Percentiles rank a stretch among this genome's conserved stretches.
Conservation (phyloP, 2,797 vertebrate genomes). For the Pempheris klunzingeri region DNA sequence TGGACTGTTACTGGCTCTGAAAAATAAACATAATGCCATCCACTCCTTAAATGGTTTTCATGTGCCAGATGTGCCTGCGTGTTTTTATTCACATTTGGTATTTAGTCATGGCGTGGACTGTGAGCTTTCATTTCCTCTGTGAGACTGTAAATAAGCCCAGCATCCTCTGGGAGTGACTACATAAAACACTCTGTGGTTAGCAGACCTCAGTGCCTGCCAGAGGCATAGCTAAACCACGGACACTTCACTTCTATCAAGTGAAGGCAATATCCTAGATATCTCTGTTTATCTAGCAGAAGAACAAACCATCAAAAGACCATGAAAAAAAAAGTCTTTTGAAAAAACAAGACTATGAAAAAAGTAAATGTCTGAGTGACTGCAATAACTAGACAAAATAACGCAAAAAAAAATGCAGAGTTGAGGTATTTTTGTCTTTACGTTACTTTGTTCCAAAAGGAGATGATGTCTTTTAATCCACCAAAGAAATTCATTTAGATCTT, state of each 20-base stretch:
- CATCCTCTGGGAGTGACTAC: conserved; percentile 72
- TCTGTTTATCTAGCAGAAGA: conserved; percentile 54
- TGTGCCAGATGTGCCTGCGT: conserved; percentile 72
- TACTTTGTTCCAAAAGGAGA: neutral
- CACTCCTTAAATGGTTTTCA: conserved; percentile 63
- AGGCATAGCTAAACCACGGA: conserved; percentile 56
- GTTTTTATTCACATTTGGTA: conserved; percentile 69
- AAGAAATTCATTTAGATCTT: conserved; percentile 2
- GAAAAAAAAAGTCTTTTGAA: neutral
- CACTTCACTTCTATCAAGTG: conserved; percentile 48
- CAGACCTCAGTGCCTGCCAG: conserved; percentile 68
- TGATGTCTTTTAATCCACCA: neutral
- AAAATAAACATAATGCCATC: conserved; percentile 72
- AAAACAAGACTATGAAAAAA: too few species aligned
- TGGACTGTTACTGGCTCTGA: conserved; percentile 58
- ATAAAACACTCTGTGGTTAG: conserved; percentile 76
- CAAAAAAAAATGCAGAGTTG: neutral
- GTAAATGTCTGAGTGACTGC: conserved; percentile 13
- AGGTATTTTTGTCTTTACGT: conserved; percentile 5
- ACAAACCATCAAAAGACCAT: conserved; percentile 34
- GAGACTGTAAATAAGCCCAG: conserved; percentile 77
- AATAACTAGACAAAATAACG: conserved; percentile 17
- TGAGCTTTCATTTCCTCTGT: conserved; percentile 66
- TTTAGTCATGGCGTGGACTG: conserved; percentile 72
- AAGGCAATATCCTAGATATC: conserved; percentile 67